These are phyloP conservation scores for Macrobrachium rosenbergii DNA, from an alignment of 1,140 invertebrate species.

Conservation along the genomic window DNA sequence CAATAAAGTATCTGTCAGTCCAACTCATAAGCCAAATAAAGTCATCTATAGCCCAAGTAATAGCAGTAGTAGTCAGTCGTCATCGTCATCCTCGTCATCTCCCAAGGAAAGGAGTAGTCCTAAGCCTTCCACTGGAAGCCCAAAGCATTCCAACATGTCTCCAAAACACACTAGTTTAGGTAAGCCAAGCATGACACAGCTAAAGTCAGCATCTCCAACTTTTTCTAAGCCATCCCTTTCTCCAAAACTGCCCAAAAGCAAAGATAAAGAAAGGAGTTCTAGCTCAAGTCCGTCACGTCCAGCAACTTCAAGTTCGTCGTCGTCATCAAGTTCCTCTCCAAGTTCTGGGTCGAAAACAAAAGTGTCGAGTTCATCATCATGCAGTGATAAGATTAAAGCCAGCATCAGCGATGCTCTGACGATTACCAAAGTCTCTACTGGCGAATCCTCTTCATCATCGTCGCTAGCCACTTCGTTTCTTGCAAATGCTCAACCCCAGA, in stretches of 20 bases:
- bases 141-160: slow-evolving; percentile 74
- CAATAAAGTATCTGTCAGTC: slow-evolving; percentile 64
- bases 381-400: slow-evolving; percentile 49
- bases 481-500: slow-evolving; percentile 45
- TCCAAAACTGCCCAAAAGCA: slow-evolving; percentile 68
- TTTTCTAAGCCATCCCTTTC: slow-evolving; percentile 84
- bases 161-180: slow-evolving; percentile 69
- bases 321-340: slow-evolving; percentile 31
- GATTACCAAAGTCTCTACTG: slow-evolving; percentile 63
- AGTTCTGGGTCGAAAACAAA: slow-evolving; percentile 20
- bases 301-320: slow-evolving; percentile 59
- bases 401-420: slow-evolving; percentile 58
- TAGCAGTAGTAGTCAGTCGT: slow-evolving; percentile 46
- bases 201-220: slow-evolving; percentile 72
- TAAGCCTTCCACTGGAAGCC: slow-evolving; percentile 64
- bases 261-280: slow-evolving; percentile 63
- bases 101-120: slow-evolving; percentile 63
- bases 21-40: slow-evolving; percentile 65
- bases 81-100: slow-evolving; percentile 19
- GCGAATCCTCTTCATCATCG: slow-evolving; percentile 54
- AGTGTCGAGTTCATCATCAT: slow-evolving; percentile 28
- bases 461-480: slow-evolving; percentile 61
- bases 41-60: slow-evolving; percentile 64
- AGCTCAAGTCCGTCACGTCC: slow-evolving; percentile 64
- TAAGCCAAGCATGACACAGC: slow-evolving; percentile 83